These are phyloP conservation scores for Odontocolon sp. DNA, from an alignment of 2,888 invertebrate species.

Conservation along the genomic window DNA sequence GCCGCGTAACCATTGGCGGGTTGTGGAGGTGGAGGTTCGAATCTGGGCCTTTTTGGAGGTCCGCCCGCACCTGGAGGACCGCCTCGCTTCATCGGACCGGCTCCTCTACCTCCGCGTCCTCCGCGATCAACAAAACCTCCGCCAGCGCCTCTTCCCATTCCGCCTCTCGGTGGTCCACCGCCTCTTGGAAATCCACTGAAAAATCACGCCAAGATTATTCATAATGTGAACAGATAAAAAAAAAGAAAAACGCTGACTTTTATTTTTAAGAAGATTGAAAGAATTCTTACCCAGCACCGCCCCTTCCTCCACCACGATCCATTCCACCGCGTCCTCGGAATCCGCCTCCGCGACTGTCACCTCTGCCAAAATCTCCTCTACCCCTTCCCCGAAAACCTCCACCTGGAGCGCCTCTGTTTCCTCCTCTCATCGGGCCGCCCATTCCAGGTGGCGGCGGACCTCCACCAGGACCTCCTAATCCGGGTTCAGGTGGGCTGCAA, in stretches of 20 bases:
- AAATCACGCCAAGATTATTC: background rate
- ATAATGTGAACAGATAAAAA: background rate
- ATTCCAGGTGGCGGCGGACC: conserved; percentile 75
- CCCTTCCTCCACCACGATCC: conserved; percentile 80
- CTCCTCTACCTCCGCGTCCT: conserved; percentile 79
- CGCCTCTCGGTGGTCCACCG: conserved; percentile 62
- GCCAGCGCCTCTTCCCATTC: conserved; percentile 70
- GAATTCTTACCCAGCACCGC: conserved; percentile 67
- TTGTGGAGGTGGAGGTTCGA: conserved; percentile 76
- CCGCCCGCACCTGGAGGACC: conserved; percentile 83
- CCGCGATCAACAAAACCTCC: conserved; percentile 82
- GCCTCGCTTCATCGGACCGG: conserved; percentile 80
- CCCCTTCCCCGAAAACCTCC: conserved; percentile 75
- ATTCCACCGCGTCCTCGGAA: conserved; percentile 79
- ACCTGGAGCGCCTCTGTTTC: conserved; percentile 72
- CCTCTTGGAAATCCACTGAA: conserved; percentile 62
- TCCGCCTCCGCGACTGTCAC: conserved; percentile 78
- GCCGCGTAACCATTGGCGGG: conserved; percentile 77
- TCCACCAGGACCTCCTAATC: conserved; percentile 73
- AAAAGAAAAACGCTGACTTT: too few species aligned
- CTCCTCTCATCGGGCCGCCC: conserved; percentile 76
- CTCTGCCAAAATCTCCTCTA: conserved; percentile 77
- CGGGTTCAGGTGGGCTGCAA: conserved; percentile 74
- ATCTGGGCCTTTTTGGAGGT: conserved; percentile 83
- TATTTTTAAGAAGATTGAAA: background rate